These are phyloP conservation scores for Datnioides undecimradiatus DNA, from an alignment of 2,113 vertebrate species.

Conservation along the genomic window DNA sequence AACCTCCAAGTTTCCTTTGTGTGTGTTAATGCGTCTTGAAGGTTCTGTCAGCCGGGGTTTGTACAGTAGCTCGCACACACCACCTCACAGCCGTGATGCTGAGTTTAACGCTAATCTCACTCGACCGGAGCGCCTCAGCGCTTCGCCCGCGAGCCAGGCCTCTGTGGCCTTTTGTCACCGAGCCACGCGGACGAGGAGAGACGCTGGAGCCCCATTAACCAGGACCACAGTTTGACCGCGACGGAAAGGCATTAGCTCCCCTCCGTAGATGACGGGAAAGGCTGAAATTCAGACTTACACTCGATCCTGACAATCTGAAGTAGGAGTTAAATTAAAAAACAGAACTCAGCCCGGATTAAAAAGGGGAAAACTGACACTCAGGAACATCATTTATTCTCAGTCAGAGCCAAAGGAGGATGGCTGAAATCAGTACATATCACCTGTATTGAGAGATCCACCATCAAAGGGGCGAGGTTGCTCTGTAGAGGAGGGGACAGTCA, in stretches of 20 bases:
- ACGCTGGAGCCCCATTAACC: constrained; percentile 7
- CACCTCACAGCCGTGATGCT: not conserved
- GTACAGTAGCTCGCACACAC: constrained; percentile 32
- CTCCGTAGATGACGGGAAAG: not conserved
- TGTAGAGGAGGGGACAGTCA: too few relatives aligned
- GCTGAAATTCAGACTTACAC: not conserved
- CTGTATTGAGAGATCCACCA: too few relatives aligned
- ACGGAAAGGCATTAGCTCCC: not conserved
- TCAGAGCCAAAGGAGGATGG: too few relatives aligned
- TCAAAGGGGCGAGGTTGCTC: too few relatives aligned
- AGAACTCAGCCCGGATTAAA: too few relatives aligned
- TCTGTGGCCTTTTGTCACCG: constrained; percentile 46
- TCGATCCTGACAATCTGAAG: too few relatives aligned
- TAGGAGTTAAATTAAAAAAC: too few relatives aligned
- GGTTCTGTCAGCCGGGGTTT: constrained; percentile 58
- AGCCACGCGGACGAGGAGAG: constrained; percentile 33
- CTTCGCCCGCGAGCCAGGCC: constrained; percentile 21
- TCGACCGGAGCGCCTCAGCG: constrained; percentile 19
- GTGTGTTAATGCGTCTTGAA: constrained; percentile 61
- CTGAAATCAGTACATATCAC: too few relatives aligned
- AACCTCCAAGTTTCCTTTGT: not conserved
- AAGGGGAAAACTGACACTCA: too few relatives aligned
- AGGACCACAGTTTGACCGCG: not conserved
- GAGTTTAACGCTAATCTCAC: constrained; percentile 52
- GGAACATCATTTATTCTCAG: too few relatives aligned